Evolutionary conservation across 1,140 invertebrate species (phyloP), one percentile per base, ranked within the genome.

Genomic region (Mactra quadrangularis): DNA sequence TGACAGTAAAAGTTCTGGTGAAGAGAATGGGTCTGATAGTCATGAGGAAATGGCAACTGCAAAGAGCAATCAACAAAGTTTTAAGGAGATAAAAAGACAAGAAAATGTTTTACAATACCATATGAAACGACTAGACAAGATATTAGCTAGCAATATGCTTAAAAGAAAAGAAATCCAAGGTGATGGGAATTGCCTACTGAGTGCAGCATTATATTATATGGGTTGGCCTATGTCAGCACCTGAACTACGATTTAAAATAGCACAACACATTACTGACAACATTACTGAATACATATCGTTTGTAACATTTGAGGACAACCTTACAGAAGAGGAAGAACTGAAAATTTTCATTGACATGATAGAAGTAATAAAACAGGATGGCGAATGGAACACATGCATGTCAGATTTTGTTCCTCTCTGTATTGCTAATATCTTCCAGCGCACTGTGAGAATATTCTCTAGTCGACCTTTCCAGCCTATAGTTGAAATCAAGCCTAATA

Each of bases 321-420:
- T 71, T 33, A 71, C 29, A 66, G 41, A 2, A 0, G 66, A 71
- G 52, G 66, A 71, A 71, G 66, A 71, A 31, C 45, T 52, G 3
- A 19, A 52, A 41, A 71, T 27, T 31, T 71, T 71, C 29, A 52
- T 71, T 19, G 41, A 38, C n/a, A 50, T 70, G 27, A 70, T 50
- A 70, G 41, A 70, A 17, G 59, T 13, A 31, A 33, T 62, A 7
- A 31, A n/a, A 33, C 4, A 31, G 33, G 38, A 68, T 45, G 64
- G 64, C 4, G 22, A 38, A 47, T 68, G 64, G 33, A 68, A 38
- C 25, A 45, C 64, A 45, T 19, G 41, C n/a, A 41, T 68, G 33
- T 6, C 41, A 17, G 41, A 74, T 31, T 74, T 74, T 74, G 70
- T 57, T 74, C 70, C 52, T 11, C 70, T 74, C 11, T 74, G 70